phyloP scores from a whole-genome alignment of 2,797 vertebrate species.

The Esox masquinongy region DNA sequence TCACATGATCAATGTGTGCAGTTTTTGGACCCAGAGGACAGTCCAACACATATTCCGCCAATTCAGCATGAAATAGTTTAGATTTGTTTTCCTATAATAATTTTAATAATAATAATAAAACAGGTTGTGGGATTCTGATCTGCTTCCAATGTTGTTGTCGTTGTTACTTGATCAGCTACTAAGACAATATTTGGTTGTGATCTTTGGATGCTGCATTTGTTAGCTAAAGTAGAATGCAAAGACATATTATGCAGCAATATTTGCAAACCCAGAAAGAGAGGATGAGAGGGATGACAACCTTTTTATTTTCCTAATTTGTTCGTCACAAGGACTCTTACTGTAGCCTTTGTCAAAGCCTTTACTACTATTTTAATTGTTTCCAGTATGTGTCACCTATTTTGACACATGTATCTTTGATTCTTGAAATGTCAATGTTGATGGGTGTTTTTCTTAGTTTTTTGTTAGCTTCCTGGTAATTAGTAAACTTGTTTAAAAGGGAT shows the following conservation, averaged over 20 bases:
- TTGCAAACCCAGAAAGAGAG: neutral
- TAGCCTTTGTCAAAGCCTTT: conserved; percentile 75
- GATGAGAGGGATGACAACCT: neutral
- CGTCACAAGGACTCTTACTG: conserved; percentile 10
- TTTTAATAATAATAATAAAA: too few species aligned
- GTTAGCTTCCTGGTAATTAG: conserved; percentile 71
- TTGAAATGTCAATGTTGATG: conserved; percentile 55
- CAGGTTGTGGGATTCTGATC: too few species aligned
- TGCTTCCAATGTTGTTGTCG: too few species aligned
- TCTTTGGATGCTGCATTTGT: too few species aligned
- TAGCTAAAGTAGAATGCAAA: too few species aligned
- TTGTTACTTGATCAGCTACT: too few species aligned
- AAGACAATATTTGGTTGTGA: neutral
- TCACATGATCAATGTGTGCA: too few species aligned
- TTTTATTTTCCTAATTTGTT: neutral
- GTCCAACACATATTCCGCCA: too few species aligned
- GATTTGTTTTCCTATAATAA: too few species aligned
- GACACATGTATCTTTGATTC: conserved; percentile 56
- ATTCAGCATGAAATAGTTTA: too few species aligned
- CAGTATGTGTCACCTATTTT: conserved; percentile 50
- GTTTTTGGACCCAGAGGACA: too few species aligned
- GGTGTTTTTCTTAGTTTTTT: conserved; percentile 69
- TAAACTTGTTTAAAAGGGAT: conserved; percentile 75
- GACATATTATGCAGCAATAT: neutral
- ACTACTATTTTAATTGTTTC: conserved; percentile 35